A percentile compares a stretch with the other conserved stretches of the same genome.
These are phyloP conservation scores for Philaethria dido DNA, from an alignment of 2,888 invertebrate species.

Conservation along the genomic window DNA sequence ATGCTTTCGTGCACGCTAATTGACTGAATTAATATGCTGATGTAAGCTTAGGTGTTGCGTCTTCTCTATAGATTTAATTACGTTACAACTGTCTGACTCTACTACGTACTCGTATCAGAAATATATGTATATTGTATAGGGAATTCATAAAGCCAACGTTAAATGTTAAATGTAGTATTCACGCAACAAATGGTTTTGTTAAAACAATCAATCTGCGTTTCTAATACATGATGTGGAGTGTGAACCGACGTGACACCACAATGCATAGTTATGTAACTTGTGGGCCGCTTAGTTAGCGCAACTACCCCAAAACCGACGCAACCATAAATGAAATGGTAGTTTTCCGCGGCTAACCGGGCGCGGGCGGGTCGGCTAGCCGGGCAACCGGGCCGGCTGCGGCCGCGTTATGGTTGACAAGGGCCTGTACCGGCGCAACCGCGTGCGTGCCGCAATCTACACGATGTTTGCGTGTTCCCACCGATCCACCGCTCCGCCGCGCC, in stretches of 20 bases:
- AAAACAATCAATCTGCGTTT: constrained; percentile 34
- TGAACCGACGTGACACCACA: constrained; percentile 63
- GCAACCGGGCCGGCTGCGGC: constrained; percentile 65
- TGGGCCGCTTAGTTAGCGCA: constrained; percentile 71
- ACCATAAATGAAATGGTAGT: constrained; percentile 83
- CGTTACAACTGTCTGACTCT: not conserved
- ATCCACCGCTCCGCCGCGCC: constrained; percentile 21
- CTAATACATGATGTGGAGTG: constrained; percentile 47
- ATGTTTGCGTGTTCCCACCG: constrained; percentile 57
- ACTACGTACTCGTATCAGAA: no score
- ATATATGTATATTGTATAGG: not conserved
- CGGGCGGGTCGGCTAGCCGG: constrained; percentile 52
- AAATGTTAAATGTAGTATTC: not conserved
- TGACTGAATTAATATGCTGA: constrained; percentile 62
- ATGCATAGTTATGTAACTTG: constrained; percentile 77
- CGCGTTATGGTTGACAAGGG: constrained; percentile 82
- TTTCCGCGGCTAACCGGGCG: constrained; percentile 64
- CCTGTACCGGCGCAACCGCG: constrained; percentile 67
- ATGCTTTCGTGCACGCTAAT: constrained; percentile 55
- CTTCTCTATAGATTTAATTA: constrained; percentile 23
- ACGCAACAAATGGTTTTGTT: constrained; percentile 9
- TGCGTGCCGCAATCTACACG: constrained; percentile 60
- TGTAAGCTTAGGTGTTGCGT: constrained; percentile 57
- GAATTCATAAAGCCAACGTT: not conserved
- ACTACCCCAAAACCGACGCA: constrained; percentile 76